A percentile compares a stretch with the other conserved stretches of the same genome.
Conservation (phyloP, 1,140 invertebrate species). For the Bombus confusus region DNA sequence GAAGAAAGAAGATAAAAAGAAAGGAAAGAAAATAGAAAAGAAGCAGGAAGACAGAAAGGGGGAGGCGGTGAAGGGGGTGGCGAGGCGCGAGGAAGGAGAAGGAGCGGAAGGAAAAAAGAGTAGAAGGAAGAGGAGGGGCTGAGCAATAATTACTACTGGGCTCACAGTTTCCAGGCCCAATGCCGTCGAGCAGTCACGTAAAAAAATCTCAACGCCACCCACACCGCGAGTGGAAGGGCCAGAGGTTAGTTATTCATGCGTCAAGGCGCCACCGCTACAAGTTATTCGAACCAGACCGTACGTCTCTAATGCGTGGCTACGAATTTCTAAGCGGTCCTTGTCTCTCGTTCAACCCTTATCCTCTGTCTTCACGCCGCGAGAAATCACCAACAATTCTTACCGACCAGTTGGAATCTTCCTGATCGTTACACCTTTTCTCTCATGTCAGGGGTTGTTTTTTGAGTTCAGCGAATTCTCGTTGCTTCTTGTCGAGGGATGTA, state of each 20-base stretch:
- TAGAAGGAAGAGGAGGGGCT: conserved; percentile 54
- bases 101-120: conserved; percentile 33
- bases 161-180: conserved; percentile 71
- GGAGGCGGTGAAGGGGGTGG: conserved; percentile 15
- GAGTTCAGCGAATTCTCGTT: background rate
- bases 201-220: conserved; percentile 78
- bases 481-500: background rate
- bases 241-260: conserved; percentile 80
- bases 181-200: conserved; percentile 74
- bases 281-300: conserved; percentile 79
- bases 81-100: conserved; percentile 34
- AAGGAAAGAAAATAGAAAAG: background rate
- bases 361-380: background rate
- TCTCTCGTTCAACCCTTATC: background rate
- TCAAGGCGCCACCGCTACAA: conserved; percentile 78
- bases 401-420: background rate
- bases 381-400: conserved; percentile 18
- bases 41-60: background rate
- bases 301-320: conserved; percentile 71
- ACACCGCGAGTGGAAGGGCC: conserved; percentile 69
- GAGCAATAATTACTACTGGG: conserved; percentile 76
- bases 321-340: conserved; percentile 65
- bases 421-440: background rate
- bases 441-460: background rate
- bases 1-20: conserved; percentile 16